Conservation (phyloP, 2,888 invertebrate species). For the Acanthosoma haemorrhoidale region DNA sequence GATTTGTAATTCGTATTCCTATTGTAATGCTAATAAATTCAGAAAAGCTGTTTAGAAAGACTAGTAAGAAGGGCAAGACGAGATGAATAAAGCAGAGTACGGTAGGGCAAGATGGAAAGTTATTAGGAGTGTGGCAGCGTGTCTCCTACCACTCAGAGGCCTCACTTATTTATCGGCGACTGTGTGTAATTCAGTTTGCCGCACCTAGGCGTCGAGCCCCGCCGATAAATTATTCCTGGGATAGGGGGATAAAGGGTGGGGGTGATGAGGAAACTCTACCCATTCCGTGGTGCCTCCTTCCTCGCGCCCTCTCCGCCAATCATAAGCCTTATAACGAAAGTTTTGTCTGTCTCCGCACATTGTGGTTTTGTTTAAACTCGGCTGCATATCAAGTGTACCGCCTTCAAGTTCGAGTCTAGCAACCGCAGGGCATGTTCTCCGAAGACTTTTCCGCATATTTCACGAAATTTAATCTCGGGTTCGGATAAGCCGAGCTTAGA, state of each 20-base stretch:
- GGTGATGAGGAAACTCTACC: slow-evolving; percentile 8
- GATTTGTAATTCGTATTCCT: not conserved
- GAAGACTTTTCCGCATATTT: too few relatives aligned
- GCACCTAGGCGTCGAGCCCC: not conserved
- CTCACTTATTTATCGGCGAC: not conserved
- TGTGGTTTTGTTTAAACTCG: not conserved
- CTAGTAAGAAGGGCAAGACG: not conserved
- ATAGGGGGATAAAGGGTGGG: too few relatives aligned
- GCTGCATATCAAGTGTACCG: not conserved
- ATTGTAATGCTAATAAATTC: not conserved
- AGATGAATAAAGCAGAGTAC: not conserved
- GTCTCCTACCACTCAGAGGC: not conserved
- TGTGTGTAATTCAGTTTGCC: slow-evolving; percentile 10
- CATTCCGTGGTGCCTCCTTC: too few relatives aligned
- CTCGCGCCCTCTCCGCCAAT: not conserved
- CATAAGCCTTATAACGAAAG: not conserved
- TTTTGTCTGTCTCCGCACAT: not conserved
- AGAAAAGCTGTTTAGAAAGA: not conserved
- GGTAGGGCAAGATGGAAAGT: not conserved
- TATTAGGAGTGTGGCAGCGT: not conserved
- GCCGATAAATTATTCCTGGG: not conserved
- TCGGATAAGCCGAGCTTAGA: too few relatives aligned
- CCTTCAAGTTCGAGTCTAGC: too few relatives aligned
- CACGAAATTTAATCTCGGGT: too few relatives aligned
- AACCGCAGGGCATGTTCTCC: too few relatives aligned